Conservation (phyloP, 2,888 invertebrate species). For the Ectemnius continuus region DNA sequence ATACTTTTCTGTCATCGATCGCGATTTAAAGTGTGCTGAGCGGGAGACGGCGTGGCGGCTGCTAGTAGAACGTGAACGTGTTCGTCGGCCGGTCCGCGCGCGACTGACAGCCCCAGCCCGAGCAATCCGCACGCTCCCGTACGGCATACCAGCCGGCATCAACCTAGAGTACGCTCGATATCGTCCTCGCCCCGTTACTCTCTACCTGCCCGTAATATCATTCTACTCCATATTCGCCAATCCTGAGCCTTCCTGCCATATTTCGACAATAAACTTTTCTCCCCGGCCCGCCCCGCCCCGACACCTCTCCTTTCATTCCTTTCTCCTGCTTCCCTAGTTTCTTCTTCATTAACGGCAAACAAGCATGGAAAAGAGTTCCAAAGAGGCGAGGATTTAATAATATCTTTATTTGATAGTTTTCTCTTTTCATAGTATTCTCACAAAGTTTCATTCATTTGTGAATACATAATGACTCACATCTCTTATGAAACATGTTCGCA, state of each 20-base stretch:
- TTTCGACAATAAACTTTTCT: no score
- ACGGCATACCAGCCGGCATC: slow-evolving; percentile 38
- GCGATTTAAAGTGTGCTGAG: background rate
- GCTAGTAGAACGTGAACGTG: slow-evolving; percentile 25
- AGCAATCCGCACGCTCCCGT: slow-evolving; percentile 23
- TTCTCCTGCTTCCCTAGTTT: no score
- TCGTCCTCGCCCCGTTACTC: slow-evolving; percentile 67
- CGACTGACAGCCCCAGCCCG: slow-evolving; percentile 62
- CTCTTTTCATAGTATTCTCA: no score
- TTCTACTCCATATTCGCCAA: slow-evolving; percentile 68
- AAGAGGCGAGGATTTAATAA: no score
- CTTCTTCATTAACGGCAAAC: no score
- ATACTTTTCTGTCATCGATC: slow-evolving; percentile 46
- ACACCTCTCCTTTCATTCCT: no score
- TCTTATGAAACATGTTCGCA: no score
- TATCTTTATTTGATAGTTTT: no score
- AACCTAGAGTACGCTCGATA: slow-evolving; percentile 65
- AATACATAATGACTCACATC: no score
- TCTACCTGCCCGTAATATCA: slow-evolving; percentile 61
- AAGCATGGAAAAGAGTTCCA: no score
- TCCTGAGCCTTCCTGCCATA: slow-evolving; percentile 6
- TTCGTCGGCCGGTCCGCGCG: slow-evolving; percentile 65
- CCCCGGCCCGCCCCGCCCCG: no score
- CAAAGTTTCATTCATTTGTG: no score
- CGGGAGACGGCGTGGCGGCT: background rate